These are phyloP conservation scores for Pammene aurita DNA, from an alignment of 2,888 invertebrate species.

Conservation along the genomic window DNA sequence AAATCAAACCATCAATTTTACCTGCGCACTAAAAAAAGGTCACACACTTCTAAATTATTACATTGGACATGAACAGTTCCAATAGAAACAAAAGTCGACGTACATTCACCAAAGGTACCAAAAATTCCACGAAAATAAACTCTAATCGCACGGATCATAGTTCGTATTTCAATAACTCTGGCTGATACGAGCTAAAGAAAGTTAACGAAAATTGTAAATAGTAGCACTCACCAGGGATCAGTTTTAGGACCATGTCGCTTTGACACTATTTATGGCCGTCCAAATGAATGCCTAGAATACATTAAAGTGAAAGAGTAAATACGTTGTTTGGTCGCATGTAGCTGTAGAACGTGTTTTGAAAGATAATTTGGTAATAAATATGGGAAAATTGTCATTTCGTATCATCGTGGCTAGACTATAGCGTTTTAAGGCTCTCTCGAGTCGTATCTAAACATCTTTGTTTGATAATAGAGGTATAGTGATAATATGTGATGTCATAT, in stretches of 20 bases:
- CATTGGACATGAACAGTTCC: not conserved
- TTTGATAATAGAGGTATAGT: too few species aligned
- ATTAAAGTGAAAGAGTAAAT: not conserved
- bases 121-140: not conserved
- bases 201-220: not conserved
- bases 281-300: not conserved
- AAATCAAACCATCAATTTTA: not conserved
- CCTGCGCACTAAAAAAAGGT: not conserved
- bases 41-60: not conserved
- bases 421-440: not conserved
- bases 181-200: not conserved
- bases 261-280: not conserved
- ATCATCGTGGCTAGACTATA: not conserved
- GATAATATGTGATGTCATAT: too few species aligned
- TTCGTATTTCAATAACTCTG: not conserved
- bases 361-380: conserved; percentile 12
- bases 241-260: conserved; percentile 4
- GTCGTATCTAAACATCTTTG: not conserved
- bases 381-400: not conserved
- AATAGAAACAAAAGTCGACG: not conserved
- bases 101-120: not conserved
- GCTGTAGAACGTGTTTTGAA: not conserved
- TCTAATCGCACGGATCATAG: not conserved
- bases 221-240: not conserved
- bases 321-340: not conserved